Evolutionary conservation across 1,140 invertebrate genomes (phyloP).

Genomic region (Euwallacea fornicatus): DNA sequence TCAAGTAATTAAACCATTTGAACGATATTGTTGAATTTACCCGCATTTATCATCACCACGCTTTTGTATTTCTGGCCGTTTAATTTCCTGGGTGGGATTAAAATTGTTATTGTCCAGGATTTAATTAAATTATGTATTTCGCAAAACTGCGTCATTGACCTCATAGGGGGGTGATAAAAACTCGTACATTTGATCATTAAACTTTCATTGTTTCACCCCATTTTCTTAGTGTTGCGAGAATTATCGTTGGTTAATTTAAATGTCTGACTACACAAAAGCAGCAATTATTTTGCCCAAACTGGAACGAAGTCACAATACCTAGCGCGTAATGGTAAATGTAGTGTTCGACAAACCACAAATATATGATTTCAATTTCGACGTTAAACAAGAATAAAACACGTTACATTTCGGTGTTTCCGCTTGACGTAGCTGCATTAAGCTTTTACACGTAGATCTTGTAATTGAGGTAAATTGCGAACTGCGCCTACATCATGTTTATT

Average conservation of each 20-base stretch:
- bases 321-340: slow-evolving; percentile 7
- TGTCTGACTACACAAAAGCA: neutral
- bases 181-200: too few relatives aligned
- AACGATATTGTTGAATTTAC: slow-evolving; percentile 11
- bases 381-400: slow-evolving; percentile 10
- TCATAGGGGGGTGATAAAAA: too few relatives aligned
- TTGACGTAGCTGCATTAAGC: neutral
- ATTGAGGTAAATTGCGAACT: too few relatives aligned
- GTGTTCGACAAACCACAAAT: neutral
- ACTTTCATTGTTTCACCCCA: neutral
- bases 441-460: neutral
- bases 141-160: too few relatives aligned
- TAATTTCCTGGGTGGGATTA: neutral
- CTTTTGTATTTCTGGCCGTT: neutral
- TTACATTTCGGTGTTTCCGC: too few relatives aligned
- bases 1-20: slow-evolving; percentile 23
- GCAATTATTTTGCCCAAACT: slow-evolving; percentile 16
- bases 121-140: neutral
- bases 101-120: neutral
- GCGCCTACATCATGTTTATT: too few relatives aligned
- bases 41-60: neutral
- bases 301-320: slow-evolving; percentile 5
- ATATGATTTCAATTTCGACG: slow-evolving; percentile 8
- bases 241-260: slow-evolving; percentile 19
- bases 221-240: neutral